Percentiles rank a stretch among this genome's conserved stretches.
Conservation (phyloP, 2,113 vertebrate genomes). For the Rissa tridactyla region DNA sequence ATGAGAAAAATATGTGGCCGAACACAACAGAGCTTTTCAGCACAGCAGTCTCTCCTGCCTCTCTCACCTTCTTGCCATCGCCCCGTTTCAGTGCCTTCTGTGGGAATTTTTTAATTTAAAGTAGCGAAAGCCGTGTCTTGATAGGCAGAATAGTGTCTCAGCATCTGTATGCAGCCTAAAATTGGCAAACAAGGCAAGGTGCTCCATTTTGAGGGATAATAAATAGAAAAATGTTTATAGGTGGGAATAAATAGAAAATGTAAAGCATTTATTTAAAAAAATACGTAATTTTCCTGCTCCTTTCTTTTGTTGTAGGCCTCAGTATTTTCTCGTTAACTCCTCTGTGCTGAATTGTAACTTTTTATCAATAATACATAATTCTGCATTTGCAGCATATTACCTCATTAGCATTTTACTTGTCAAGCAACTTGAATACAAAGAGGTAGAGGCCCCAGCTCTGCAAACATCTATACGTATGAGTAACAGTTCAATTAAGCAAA, state of each 20-base stretch:
- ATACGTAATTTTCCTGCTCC: neutral
- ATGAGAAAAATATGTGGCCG: conserved; percentile 48
- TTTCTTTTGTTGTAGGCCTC: neutral
- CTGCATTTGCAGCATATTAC: neutral
- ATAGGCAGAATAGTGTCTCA: neutral
- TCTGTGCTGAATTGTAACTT: neutral
- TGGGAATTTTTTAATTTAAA: conserved; percentile 24
- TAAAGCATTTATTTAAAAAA: rapidly evolving
- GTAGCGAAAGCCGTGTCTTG: neutral
- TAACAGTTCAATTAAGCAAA: conserved; percentile 37
- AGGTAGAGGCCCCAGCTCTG: neutral
- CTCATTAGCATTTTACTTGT: conserved; percentile 46
- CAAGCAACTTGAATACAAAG: conserved; percentile 38
- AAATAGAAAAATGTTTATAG: neutral
- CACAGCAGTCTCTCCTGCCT: neutral
- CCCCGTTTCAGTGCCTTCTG: rapidly evolving
- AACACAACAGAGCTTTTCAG: conserved; percentile 55
- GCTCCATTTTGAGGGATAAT: neutral
- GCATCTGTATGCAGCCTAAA: neutral
- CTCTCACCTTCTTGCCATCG: neutral
- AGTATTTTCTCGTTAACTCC: neutral
- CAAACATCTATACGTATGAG: neutral
- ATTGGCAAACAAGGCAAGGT: neutral
- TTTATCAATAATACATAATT: conserved; percentile 23
- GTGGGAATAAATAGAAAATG: neutral